Conservation (phyloP, 2,888 invertebrate genomes). For the Lithophane semibrunnea region DNA sequence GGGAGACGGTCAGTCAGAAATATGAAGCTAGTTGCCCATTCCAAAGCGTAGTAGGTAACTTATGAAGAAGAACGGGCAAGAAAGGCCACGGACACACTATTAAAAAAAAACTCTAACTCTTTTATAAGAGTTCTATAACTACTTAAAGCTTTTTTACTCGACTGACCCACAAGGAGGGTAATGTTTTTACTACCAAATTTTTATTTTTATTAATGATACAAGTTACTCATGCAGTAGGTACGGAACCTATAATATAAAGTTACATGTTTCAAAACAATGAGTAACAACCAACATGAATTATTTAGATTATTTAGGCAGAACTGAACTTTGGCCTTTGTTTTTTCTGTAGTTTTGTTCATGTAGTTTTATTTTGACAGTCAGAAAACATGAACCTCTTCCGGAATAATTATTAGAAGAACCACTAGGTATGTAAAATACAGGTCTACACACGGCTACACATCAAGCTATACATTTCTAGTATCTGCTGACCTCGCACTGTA, state of each 20-base stretch:
- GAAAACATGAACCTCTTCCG: conserved; percentile 7
- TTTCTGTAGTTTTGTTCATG: conserved; percentile 22
- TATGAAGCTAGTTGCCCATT: too few species aligned
- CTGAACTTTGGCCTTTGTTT: conserved; percentile 53
- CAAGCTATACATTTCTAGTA: too few species aligned
- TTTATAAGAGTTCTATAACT: neutral
- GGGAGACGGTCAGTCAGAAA: too few species aligned
- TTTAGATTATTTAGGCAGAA: conserved; percentile 50
- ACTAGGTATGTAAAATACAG: neutral
- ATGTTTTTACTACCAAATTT: neutral
- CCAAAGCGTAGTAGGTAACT: too few species aligned
- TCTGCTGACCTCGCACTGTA: too few species aligned
- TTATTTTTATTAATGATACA: neutral
- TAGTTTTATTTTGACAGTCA: conserved; percentile 24
- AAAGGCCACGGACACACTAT: too few species aligned
- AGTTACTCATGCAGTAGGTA: conserved; percentile 4
- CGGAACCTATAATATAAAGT: conserved; percentile 10
- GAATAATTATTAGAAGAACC: conserved; percentile 10
- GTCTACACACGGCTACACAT: too few species aligned
- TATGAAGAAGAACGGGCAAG: too few species aligned
- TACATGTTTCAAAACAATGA: conserved; percentile 53
- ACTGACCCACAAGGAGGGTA: too few species aligned
- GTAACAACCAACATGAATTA: conserved; percentile 18
- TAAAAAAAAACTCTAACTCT: too few species aligned
- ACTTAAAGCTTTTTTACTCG: neutral